Conservation (phyloP, 2,888 invertebrate species). For the Electrophaes corylata region DNA sequence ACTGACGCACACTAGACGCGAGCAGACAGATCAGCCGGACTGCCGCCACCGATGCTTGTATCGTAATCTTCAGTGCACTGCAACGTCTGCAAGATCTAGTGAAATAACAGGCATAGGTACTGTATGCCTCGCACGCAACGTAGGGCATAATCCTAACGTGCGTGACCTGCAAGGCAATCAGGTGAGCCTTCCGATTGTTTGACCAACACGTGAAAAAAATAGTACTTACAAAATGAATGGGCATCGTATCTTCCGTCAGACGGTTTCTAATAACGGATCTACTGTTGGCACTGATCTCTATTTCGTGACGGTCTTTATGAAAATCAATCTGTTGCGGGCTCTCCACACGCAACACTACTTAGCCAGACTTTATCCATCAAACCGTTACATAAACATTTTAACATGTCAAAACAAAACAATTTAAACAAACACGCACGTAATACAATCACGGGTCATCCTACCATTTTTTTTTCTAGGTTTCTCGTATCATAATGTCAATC, state of each 20-base stretch:
- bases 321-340: conserved; percentile 34
- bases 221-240: too few species aligned
- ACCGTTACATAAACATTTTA: conserved; percentile 33
- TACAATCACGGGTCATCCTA: conserved; percentile 1
- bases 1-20: neutral
- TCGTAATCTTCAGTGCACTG: too few species aligned
- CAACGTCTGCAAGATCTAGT: too few species aligned
- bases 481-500: conserved; percentile 28
- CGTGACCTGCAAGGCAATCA: too few species aligned
- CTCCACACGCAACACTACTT: conserved; percentile 30
- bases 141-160: too few species aligned
- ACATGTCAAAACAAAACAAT: conserved; percentile 27
- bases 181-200: too few species aligned
- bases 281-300: neutral
- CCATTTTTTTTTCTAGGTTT: conserved; percentile 7
- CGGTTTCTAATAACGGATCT: neutral
- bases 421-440: conserved; percentile 20
- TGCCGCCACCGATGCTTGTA: too few species aligned
- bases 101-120: too few species aligned
- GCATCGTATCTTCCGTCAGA: neutral
- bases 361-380: conserved; percentile 45
- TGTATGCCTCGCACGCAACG: too few species aligned
- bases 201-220: too few species aligned
- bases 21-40: too few species aligned
- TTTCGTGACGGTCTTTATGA: conserved; percentile 4